Evolutionary conservation across 2,113 vertebrate genomes (phyloP), one percentile per base, ranked within the genome.

Genomic region (Scopus umbretta): DNA sequence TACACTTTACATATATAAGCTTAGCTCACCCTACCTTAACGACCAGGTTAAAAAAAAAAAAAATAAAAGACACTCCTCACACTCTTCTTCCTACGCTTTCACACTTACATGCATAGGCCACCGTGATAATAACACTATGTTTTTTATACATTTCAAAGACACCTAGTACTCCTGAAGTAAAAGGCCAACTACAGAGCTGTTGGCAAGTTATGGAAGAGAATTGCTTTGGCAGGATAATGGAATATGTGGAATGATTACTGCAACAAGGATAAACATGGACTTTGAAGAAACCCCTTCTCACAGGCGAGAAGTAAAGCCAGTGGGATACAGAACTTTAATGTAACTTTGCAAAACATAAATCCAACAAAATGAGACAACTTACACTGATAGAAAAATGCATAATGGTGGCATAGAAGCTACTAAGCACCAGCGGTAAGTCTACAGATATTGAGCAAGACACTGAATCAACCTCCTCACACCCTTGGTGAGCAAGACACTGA

Each of bases 301-400:
- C 8, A 38, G 8, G 13, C 40, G 9, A 74, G 27, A 76, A 50
- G 14, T 21, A 65, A 72, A 82, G 76, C 13, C 42, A 74, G 9
- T 1, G 2, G 2, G 6, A 76, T 20, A 58, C 0, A 0, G 5
- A 89, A 80, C 21, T 79, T 65, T 2, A 84, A 45, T 0, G 4
- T 8, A 73, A 90, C 11, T 70, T 52, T 18, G 12, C 1, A 14
- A 56, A 74, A 68, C 9, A 42, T 11, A 56, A 86, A 76, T 11
- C 20, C 43, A 55, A 65, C 4, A 92, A 80, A 88, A 47, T 9
- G 11, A 67, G 22, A 52, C 30, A 32, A 63, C 12, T 55, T 56
- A 30, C 21, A 32, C 1, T 20, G 5, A 26, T 22, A 14, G 30
- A 53, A 80, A 83, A 80, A 83, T 15, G 8, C 15, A 16, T 32